Evolutionary conservation across 2,113 vertebrate genomes (phyloP).

Genomic region (Labrus mixtus): DNA sequence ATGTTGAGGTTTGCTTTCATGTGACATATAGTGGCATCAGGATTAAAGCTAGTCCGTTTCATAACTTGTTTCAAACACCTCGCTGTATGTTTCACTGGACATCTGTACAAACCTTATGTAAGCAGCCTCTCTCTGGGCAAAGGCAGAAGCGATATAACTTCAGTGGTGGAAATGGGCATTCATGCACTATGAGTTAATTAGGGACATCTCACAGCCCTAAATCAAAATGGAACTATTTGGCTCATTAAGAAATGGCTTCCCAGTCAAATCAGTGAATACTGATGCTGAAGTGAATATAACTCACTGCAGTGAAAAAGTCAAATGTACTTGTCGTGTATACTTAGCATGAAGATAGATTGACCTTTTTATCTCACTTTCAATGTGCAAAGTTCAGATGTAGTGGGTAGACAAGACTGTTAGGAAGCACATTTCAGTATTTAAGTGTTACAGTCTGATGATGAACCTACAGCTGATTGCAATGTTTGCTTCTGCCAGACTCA

Average conservation of each 20-base stretch:
- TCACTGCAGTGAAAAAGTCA: conserved; percentile 27
- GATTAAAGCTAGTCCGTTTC: too few species aligned
- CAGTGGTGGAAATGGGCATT: conserved; percentile 19
- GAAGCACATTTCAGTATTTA: background rate
- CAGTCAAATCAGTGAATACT: conserved; percentile 12
- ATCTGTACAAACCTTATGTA: conserved; percentile 36
- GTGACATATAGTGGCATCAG: too few species aligned
- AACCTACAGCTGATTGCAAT: conserved; percentile 35
- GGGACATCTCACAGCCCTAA: conserved; percentile 22
- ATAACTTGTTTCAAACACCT: too few species aligned
- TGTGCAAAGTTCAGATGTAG: conserved; percentile 33
- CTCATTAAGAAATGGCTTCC: conserved; percentile 15
- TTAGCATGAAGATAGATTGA: background rate
- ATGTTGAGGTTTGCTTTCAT: too few species aligned
- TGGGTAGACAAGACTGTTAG: conserved; percentile 22
- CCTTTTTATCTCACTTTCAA: conserved; percentile 25
- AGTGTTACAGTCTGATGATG: conserved; percentile 4
- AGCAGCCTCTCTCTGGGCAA: conserved; percentile 5
- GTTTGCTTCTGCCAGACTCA: conserved; percentile 1
- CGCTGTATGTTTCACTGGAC: background rate
- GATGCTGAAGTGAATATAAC: background rate
- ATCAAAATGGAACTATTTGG: conserved; percentile 16
- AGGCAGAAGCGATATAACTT: conserved; percentile 6
- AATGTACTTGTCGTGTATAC: conserved; percentile 25
- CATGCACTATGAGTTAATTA: conserved; percentile 44